Evolutionary conservation across 2,113 vertebrate species (phyloP).

Genomic region (Osmerus mordax): DNA sequence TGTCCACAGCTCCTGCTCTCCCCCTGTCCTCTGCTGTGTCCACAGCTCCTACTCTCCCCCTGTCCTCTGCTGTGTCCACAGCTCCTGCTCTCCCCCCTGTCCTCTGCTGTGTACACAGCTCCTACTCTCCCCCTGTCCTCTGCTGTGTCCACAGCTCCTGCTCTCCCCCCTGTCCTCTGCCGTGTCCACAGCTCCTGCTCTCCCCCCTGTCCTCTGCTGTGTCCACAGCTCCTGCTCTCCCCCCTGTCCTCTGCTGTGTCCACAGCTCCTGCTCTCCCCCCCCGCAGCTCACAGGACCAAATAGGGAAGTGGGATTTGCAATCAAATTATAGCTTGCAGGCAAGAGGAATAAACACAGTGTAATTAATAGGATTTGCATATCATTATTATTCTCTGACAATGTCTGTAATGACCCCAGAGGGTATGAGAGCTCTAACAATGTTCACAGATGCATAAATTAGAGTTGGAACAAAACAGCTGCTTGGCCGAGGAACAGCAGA

Average conservation of each 20-base stretch:
- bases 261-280: no score
- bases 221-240: no score
- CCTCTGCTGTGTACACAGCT: no score
- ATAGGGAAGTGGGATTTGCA: conserved; percentile 20
- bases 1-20: no score
- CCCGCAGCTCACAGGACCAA: conserved; percentile 12
- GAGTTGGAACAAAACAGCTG: conserved; percentile 31
- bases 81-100: no score
- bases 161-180: no score
- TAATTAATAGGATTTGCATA: conserved; percentile 57
- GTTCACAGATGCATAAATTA: conserved; percentile 42
- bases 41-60: no score
- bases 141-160: neutral
- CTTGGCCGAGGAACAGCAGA: neutral
- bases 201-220: neutral
- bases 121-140: no score
- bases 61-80: no score
- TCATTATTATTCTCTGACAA: conserved; percentile 43
- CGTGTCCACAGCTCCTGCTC: no score
- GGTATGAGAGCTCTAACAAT: conserved; percentile 26
- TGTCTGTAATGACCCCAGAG: conserved; percentile 39
- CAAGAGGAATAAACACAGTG: conserved; percentile 33
- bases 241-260: no score
- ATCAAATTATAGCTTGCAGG: conserved; percentile 39
- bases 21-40: no score